phyloP scores from a whole-genome alignment of 2,797 vertebrate species.

The Enoplosus armatus region DNA sequence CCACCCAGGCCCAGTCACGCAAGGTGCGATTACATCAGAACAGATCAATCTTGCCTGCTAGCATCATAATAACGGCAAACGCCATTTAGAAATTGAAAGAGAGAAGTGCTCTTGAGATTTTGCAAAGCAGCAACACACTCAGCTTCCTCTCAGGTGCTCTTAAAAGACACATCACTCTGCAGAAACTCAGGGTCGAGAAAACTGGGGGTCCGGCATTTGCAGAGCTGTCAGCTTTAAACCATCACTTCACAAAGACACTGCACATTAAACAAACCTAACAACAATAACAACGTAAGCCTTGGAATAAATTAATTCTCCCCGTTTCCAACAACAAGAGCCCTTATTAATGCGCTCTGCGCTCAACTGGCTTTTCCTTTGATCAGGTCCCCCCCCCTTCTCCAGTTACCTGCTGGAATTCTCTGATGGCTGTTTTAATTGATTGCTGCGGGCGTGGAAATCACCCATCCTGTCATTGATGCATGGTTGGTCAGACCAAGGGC shows the following conservation, averaged over 20 bases:
- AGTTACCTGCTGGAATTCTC: conserved; percentile 59
- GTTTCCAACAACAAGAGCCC: conserved; percentile 46
- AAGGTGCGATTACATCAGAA: conserved; percentile 67
- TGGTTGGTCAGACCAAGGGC: conserved; percentile 50
- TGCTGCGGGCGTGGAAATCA: conserved; percentile 64
- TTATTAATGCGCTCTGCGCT: conserved; percentile 42
- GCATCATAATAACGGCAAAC: conserved; percentile 68
- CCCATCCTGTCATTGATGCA: conserved; percentile 59
- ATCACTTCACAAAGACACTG: conserved; percentile 37
- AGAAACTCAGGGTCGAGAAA: conserved; percentile 28
- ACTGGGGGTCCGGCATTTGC: conserved; percentile 39
- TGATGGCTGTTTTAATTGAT: conserved; percentile 73
- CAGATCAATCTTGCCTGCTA: conserved; percentile 62
- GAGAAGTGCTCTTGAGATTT: conserved; percentile 67
- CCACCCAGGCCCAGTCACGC: conserved; percentile 57
- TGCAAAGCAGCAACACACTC: conserved; percentile 40
- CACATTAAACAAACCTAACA: conserved; percentile 59
- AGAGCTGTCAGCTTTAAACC: conserved; percentile 53
- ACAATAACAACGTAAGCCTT: conserved; percentile 45
- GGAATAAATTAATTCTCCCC: conserved; percentile 61
- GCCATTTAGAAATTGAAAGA: conserved; percentile 61
- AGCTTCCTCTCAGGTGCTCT: conserved; percentile 59
- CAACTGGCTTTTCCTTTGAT: conserved; percentile 64
- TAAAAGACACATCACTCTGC: conserved; percentile 52
- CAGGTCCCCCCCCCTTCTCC: conserved; percentile 8